Conservation (phyloP, 2,888 invertebrate genomes). For the Cataglyphis albicans region DNA sequence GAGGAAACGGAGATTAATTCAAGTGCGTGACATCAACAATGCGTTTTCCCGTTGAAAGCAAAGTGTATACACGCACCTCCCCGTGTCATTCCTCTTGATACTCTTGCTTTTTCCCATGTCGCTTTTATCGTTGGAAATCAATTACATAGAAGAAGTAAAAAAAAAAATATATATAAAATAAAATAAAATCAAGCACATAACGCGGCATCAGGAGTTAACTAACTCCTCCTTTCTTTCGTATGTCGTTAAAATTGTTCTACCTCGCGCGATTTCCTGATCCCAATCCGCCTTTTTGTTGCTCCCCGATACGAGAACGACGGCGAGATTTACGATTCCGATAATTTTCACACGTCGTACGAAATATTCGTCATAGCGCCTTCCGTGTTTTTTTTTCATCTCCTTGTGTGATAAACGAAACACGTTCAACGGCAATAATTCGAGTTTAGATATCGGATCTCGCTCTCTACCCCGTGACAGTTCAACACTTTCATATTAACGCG, state of each 20-base stretch:
- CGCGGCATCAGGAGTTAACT: constrained; percentile 14
- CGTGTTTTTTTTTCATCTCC: constrained; percentile 35
- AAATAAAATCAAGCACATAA: constrained; percentile 40
- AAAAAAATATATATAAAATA: neutral
- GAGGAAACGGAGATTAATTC: constrained; percentile 32
- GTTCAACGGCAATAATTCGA: constrained; percentile 22
- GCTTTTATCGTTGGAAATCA: constrained; percentile 32
- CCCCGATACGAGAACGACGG: constrained; percentile 1
- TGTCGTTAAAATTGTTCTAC: constrained; percentile 29
- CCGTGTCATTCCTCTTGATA: constrained; percentile 6
- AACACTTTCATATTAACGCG: constrained; percentile 49
- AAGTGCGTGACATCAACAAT: constrained; percentile 22
- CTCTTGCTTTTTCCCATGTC: constrained; percentile 11
- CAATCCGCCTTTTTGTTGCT: constrained; percentile 5
- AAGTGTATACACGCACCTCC: constrained; percentile 25
- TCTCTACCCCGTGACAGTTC: constrained; percentile 37
- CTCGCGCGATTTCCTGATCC: constrained; percentile 37
- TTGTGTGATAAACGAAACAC: constrained; percentile 10
- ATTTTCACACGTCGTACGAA: constrained; percentile 48
- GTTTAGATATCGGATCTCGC: constrained; percentile 36
- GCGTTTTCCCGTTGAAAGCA: constrained; percentile 38
- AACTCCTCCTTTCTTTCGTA: constrained; percentile 16
- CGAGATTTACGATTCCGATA: constrained; percentile 37
- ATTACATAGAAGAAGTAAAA: constrained; percentile 48
- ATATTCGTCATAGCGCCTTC: constrained; percentile 45